Base-by-base conservation (phyloP, 2,113 vertebrate genomes). In the Callospermophilus lateralis region DNA sequence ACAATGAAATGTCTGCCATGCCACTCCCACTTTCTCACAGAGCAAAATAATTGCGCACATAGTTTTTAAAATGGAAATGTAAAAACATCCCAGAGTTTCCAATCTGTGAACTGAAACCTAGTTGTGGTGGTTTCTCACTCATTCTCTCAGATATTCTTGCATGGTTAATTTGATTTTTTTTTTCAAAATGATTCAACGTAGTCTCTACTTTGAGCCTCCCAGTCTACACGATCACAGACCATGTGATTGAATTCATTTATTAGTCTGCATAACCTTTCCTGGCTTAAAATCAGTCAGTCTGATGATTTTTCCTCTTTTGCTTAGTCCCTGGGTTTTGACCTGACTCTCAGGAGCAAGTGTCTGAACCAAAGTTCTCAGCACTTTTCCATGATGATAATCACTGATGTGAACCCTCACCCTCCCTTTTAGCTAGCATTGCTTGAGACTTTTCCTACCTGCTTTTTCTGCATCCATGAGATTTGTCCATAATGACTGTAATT, bases 1-100 rank as follows among this genome's bases (percentile, higher is more conserved):
- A 37, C 11, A 77, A 19, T 26, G 7, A 32, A 42, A 16, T 90
- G 24, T 77, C n/a, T 58, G 26, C 39, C 37, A 8, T 8, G 42
- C 6, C 3, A 73, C 30, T 74, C 16, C 37, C 15, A 24, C 48
- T 51, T 51, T 17, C 8, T 84, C 22, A 9, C 9, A 81, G 73
- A 93, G 65, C 19, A 91, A 48, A 91, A 84, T 39, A 67, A 77
- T 48, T 61, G 1, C 24, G 67, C 22, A 13, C 9, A 17, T 78
- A 39, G 73, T 93, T 84, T 94, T 45, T 51, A 78, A 89, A 89
- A 61, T 26, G 12, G 42, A 77, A 51, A 94, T 88, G 58, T 85
- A 16, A 81, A 81, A 93, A 34, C 17, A 87, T 76, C 4, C 28
- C 39, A 77, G 76, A 34, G 58, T 65, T 81, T 84, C 39, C 3